Evolutionary conservation across 2,888 invertebrate species (phyloP), one percentile per base, ranked within the genome.

Genomic region (Drosophila borborema): DNA sequence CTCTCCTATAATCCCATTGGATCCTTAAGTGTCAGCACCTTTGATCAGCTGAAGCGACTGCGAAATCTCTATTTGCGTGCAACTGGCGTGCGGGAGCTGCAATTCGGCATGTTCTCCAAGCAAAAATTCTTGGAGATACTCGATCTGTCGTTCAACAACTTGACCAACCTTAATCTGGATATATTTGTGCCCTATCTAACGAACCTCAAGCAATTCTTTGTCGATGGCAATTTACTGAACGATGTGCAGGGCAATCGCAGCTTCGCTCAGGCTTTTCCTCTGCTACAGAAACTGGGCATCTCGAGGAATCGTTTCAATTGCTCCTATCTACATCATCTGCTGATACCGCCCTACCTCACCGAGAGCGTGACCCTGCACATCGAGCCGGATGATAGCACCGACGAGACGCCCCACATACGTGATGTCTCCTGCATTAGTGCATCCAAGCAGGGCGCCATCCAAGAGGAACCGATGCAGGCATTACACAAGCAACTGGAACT

Each of bases 91-190:
- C 81, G 71, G 0, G 75, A 82, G 14, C 81, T 93, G 2, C 86
- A 90, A 12, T 93, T 92, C 51, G 93, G 93, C 45, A 93, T 93
- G 90, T 92, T 93, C 78, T 91, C 93, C 18, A 92, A 92, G 68
- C 92, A 93, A 36, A 85, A 84, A 3, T 84, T 92, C 49, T 87
- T 94, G 9, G 93, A 94, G 55, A 92, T 92, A 41, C 89, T 94
- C 20, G 94, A 94, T 70, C 86, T 94, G 48, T 94, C 94, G 0
- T 94, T 93, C 72, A 94, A 94, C 82, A 94, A 94, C 80, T 89
- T 94, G 16, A 93, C 93, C 2, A 91, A 92, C 59, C 89, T 94
- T 36, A 92, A 93, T 81, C 64, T 93, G 72, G 92, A 93, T 49
- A 80, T 93, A 5, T 93, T 93, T 74, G 90, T 92, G 48, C 93